These are phyloP conservation scores for Darevskia mixta DNA, from an alignment of 2,797 vertebrate species.

Conservation along the genomic window DNA sequence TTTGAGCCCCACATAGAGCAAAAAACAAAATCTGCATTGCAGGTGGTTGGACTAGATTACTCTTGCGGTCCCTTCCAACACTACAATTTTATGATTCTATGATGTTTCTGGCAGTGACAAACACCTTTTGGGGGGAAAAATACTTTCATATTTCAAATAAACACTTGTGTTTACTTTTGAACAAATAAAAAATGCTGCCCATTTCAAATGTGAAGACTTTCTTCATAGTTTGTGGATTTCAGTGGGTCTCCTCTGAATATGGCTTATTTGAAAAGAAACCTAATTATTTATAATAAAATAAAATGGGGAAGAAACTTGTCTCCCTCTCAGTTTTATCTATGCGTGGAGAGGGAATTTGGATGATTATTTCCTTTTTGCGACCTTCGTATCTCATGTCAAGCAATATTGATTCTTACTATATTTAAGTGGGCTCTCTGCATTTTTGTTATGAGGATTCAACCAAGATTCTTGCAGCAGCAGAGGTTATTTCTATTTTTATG, in stretches of 20 bases:
- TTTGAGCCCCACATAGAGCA: too few species aligned
- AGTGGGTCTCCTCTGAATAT: too few species aligned
- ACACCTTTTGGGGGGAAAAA: neutral
- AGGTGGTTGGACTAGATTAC: too few species aligned
- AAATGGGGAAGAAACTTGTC: neutral
- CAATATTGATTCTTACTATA: neutral
- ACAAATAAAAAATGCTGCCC: neutral
- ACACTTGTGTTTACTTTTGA: neutral
- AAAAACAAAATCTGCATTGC: too few species aligned
- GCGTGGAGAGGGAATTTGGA: neutral
- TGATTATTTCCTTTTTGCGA: constrained; percentile 10
- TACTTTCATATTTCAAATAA: neutral
- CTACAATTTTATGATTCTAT: too few species aligned
- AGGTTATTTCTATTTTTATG: constrained; percentile 3
- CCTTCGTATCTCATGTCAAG: neutral
- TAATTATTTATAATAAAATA: neutral
- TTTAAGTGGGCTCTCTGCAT: neutral
- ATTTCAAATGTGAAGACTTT: neutral
- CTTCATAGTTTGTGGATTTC: too few species aligned
- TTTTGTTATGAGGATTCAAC: neutral
- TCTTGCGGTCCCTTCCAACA: too few species aligned
- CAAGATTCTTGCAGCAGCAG: constrained; percentile 9
- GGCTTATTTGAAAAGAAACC: neutral
- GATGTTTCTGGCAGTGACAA: neutral
- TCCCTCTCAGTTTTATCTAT: neutral